Evolutionary conservation across 2,797 vertebrate genomes (phyloP), one percentile per base, ranked within the genome.

Genomic region (Enteromius unitaeniatus): DNA sequence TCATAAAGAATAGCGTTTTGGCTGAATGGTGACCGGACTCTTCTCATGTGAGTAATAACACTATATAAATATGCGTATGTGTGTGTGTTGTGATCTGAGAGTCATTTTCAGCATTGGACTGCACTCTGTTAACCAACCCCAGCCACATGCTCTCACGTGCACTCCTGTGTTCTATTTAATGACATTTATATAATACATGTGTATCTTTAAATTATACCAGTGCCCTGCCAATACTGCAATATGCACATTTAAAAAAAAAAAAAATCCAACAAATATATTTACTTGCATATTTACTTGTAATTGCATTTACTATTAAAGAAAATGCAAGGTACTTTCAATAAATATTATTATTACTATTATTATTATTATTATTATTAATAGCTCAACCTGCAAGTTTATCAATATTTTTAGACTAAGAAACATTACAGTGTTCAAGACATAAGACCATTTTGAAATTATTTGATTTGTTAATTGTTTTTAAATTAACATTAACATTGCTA

Each of bases 31-130:
- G 45, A 49, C 72, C 21, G 17, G 70, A 74, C 26, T 70, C 79
- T 79, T 65, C 79, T 85, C 79, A 40, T 65, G 69, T 87, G 86
- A 85, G 53, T 79, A 83, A 85, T 60, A 49, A 15, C 40, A 67
- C 26, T 42, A 3, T 69, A 4, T 68, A 14, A 17, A 0, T n/a
- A n/a, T n/a, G n/a, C n/a, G n/a, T 65, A 28, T 49, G 3, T 60
- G 15, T 40, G 15, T 14, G 21, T 28, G 45, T 5, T 34, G 42
- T 37, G 7, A 11, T 51, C 70, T 31, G 70, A 70, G 68, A 21
- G 45, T 31, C 17, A 53, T 31, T 31, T 51, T 31, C 1, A 0
- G 26, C 45, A 49, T 73, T 34, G 28, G 70, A 51, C 47, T 21
- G 17, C 19, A 17, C 26, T 73, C 47, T 72, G 42, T 7, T 74